Conservation (phyloP, 2,797 vertebrate genomes). For the Erithacus rubecula region DNA sequence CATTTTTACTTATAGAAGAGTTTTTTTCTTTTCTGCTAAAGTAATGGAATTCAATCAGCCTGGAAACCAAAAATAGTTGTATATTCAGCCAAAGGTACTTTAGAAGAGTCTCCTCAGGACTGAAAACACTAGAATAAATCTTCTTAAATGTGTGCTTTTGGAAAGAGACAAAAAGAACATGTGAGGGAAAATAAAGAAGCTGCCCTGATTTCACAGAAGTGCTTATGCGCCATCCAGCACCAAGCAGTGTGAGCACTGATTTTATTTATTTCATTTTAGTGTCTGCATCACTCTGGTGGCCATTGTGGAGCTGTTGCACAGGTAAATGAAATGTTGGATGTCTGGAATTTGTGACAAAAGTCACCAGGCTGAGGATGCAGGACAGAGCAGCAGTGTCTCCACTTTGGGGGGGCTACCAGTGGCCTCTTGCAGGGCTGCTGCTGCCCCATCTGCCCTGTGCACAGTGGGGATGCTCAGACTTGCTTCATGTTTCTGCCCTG, state of each 20-base stretch:
- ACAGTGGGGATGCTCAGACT: background rate
- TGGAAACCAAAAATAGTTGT: background rate
- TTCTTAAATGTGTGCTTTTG: background rate
- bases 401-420: accelerated
- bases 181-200: background rate
- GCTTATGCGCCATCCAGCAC: background rate
- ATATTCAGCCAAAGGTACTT: background rate
- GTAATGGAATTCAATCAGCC: background rate
- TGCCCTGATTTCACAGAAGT: background rate
- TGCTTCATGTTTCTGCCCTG: background rate
- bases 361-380: background rate
- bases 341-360: background rate
- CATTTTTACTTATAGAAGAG: background rate
- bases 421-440: background rate
- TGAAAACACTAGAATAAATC: background rate
- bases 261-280: background rate
- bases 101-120: background rate
- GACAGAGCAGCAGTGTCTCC: background rate
- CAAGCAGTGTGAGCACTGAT: background rate
- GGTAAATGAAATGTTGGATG: background rate
- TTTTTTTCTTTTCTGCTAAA: background rate
- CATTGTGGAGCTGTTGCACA: background rate
- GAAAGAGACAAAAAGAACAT: background rate
- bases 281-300: background rate
- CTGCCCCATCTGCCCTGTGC: background rate